Base-by-base conservation (phyloP, 2,888 invertebrate genomes). In the Ptilodon capucinus region DNA sequence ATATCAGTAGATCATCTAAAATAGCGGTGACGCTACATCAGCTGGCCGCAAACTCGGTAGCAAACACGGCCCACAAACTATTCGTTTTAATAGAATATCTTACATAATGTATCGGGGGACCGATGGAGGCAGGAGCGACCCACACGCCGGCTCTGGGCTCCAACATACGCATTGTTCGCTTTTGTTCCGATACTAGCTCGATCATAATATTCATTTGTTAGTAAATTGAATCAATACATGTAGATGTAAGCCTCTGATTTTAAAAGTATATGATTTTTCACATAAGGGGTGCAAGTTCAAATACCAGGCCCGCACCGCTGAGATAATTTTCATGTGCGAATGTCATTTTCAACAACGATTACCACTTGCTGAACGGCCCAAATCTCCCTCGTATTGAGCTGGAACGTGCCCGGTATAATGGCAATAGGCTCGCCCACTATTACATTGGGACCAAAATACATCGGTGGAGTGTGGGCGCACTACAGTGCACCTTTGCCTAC, bases 1-100 rank as follows among this genome's bases (percentile, higher is more conserved):
- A 74, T 63, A 57, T 46, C 50, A 54, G 52, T 63, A 54, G 57
- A 66, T 68, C 57, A 68, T 68, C 65, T 60, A 77, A 85, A 84
- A 84, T 83, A 86, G 76, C 72, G 43, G 71, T 85, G 84, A 84
- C 79, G 74, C 55, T 53, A 60, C 46, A 55, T 68, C 68, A 71
- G 65, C 67, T 70, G 66, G 44, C 56, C 54, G 44, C 48, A 54
- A 35, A 44, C 41, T 38, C 53, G 51, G 60, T 60, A 61, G 64
- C 65, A 58, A 67, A 68, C 48, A 61, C 55, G 61, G 54, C 82
- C 81, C 76, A 82, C 80, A 58, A 57, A 32, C 57, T 42, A 44
- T 52, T 48, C 51, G 52, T 55, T 66, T 60, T 67, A 68, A 73
- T 74, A 64, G 55, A 69, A 66, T 68, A 74, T 50, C 63, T 60